A percentile compares a stretch with the other conserved stretches of the same genome.
These are phyloP conservation scores for Beris morrisii DNA, from an alignment of 2,888 invertebrate species.

Conservation along the genomic window DNA sequence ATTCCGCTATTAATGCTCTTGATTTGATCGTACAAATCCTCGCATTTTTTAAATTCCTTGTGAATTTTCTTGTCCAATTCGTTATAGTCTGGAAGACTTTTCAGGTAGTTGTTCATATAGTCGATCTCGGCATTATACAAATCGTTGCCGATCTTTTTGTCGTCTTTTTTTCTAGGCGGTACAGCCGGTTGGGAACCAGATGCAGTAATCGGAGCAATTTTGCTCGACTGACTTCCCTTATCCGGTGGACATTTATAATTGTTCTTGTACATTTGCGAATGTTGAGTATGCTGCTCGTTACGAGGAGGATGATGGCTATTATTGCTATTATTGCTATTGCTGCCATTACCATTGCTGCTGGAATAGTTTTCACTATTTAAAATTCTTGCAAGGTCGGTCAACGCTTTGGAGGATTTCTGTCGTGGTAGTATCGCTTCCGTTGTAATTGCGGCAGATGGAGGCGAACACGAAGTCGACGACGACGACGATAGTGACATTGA, in stretches of 20 bases:
- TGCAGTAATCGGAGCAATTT: background rate
- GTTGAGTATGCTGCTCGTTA: background rate
- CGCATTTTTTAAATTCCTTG: constrained; percentile 56
- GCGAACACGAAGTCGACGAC: constrained; percentile 17
- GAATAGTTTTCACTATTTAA: constrained; percentile 31
- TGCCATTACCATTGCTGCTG: constrained; percentile 2
- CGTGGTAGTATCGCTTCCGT: constrained; percentile 1
- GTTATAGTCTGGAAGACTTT: constrained; percentile 55
- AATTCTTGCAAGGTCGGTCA: constrained; percentile 30
- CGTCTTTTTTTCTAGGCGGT: background rate
- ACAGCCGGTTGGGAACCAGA: background rate
- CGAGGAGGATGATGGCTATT: background rate
- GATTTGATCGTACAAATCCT: constrained; percentile 54
- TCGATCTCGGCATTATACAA: constrained; percentile 56
- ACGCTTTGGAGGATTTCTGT: constrained; percentile 23
- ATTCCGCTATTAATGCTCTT: constrained; percentile 43
- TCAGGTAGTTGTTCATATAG: constrained; percentile 57
- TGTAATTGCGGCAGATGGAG: background rate
- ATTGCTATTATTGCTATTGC: constrained; percentile 9
- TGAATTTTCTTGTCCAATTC: constrained; percentile 55
- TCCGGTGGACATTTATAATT: constrained; percentile 31
- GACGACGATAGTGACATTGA: constrained; percentile 9
- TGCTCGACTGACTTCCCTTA: constrained; percentile 9
- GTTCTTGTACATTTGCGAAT: constrained; percentile 4
- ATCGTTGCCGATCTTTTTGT: constrained; percentile 39